A percentile compares a stretch with the other conserved stretches of the same genome.
Conservation (phyloP, 2,113 vertebrate species). For the Sigmodon hispidus region DNA sequence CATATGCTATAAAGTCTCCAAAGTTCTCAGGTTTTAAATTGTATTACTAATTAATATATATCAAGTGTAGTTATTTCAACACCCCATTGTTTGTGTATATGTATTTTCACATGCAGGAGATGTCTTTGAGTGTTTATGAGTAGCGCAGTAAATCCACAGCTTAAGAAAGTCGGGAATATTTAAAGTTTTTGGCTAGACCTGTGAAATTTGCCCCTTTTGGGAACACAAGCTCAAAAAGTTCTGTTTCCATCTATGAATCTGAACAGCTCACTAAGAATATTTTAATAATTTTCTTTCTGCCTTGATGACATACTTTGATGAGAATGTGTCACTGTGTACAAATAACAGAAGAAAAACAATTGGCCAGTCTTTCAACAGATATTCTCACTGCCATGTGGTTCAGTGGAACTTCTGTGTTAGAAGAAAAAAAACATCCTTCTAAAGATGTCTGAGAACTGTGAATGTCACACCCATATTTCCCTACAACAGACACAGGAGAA, state of each 20-base stretch:
- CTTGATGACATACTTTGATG: neutral
- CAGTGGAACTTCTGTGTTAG: too few species aligned
- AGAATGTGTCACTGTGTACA: neutral
- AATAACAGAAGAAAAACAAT: neutral
- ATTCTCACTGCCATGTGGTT: accelerated
- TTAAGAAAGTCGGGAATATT: neutral
- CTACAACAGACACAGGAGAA: neutral
- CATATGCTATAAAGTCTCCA: neutral
- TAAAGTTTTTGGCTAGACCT: neutral
- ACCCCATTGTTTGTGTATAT: too few species aligned
- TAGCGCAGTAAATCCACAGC: neutral
- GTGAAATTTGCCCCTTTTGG: neutral
- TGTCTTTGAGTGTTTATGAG: neutral
- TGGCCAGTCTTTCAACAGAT: neutral
- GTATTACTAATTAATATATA: neutral
- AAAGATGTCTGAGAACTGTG: neutral
- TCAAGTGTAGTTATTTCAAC: neutral
- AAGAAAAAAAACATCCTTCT: neutral
- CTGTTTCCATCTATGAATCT: neutral
- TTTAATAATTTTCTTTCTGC: neutral
- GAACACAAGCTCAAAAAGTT: neutral
- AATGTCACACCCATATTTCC: too few species aligned
- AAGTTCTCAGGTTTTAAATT: neutral
- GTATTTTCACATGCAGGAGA: neutral
- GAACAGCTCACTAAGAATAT: neutral